A percentile compares a stretch with the other conserved stretches of the same genome.
These are phyloP conservation scores for Xanthia icteritia DNA, from an alignment of 2,888 invertebrate species.

Conservation along the genomic window DNA sequence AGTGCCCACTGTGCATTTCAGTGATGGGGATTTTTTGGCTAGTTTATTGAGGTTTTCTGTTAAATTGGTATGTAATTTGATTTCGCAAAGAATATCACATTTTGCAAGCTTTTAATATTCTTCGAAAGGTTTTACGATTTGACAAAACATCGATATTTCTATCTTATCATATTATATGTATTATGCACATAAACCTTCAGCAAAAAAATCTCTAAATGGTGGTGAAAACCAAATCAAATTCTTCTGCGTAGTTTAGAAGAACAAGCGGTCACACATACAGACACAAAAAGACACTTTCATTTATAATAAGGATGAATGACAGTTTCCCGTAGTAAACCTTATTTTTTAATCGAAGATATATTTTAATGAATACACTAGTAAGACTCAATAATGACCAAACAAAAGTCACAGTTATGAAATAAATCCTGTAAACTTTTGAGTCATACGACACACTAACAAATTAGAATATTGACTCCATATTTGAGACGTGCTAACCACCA, in stretches of 20 bases:
- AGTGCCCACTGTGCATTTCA: slow-evolving; percentile 63
- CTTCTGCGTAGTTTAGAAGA: no score
- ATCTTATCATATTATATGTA: no score
- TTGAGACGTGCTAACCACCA: slow-evolving; percentile 20
- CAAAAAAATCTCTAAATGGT: no score
- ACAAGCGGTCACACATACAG: no score
- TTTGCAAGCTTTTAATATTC: no score
- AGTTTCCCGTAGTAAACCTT: background rate
- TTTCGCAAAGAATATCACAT: background rate
- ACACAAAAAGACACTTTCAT: no score
- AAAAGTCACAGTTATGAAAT: slow-evolving; percentile 1
- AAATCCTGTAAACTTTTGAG: background rate
- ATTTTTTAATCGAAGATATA: background rate
- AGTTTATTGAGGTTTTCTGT: slow-evolving; percentile 35
- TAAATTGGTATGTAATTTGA: slow-evolving; percentile 37
- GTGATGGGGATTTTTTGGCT: slow-evolving; percentile 47
- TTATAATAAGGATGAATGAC: no score
- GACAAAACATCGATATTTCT: no score
- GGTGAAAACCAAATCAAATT: no score
- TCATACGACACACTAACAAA: slow-evolving; percentile 7
- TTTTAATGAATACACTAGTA: no score
- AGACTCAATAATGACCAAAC: background rate
- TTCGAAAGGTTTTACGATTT: no score
- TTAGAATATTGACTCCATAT: slow-evolving; percentile 20
- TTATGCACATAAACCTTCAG: no score